phyloP scores from a whole-genome alignment of 2,888 invertebrate genomes.

The Eristalis tenax region DNA sequence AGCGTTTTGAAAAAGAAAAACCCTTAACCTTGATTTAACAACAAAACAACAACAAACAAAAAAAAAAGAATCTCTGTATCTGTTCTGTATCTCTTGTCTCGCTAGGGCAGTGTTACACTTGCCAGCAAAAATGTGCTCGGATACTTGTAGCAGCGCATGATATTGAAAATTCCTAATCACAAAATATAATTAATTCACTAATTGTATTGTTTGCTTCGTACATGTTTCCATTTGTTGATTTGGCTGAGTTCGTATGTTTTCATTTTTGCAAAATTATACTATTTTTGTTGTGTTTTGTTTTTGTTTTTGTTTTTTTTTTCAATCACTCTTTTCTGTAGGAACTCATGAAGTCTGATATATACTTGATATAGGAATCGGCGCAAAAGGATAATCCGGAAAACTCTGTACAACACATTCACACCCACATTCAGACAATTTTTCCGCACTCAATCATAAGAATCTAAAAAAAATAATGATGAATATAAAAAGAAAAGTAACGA shows the following conservation, averaged over 20 bases:
- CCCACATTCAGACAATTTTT: slow-evolving; percentile 56
- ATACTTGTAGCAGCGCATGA: slow-evolving; percentile 12
- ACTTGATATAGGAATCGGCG: slow-evolving; percentile 19
- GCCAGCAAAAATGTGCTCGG: slow-evolving; percentile 26
- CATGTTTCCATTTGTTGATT: not conserved
- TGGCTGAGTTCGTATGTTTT: not conserved
- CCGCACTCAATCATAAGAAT: slow-evolving; percentile 53
- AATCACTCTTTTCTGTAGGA: not conserved
- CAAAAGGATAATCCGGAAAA: slow-evolving; percentile 79
- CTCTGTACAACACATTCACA: slow-evolving; percentile 74
- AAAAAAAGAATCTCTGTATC: slow-evolving; percentile 11
- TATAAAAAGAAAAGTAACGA: slow-evolving; percentile 4
- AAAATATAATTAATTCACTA: slow-evolving; percentile 56
- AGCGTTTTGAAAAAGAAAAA: slow-evolving; percentile 77
- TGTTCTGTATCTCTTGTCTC: slow-evolving; percentile 12
- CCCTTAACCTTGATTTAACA: slow-evolving; percentile 62
- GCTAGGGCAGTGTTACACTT: slow-evolving; percentile 14
- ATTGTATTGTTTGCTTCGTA: slow-evolving; percentile 27
- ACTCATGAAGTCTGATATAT: not conserved
- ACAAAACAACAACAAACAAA: slow-evolving; percentile 29
- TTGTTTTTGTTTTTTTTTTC: not conserved
- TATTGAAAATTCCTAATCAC: slow-evolving; percentile 66
- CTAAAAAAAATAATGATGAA: not conserved
- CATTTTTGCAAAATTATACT: not conserved
- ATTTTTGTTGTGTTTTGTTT: not conserved